Conservation (phyloP, 2,797 vertebrate genomes). For the Paramormyrops hopkinsi region DNA sequence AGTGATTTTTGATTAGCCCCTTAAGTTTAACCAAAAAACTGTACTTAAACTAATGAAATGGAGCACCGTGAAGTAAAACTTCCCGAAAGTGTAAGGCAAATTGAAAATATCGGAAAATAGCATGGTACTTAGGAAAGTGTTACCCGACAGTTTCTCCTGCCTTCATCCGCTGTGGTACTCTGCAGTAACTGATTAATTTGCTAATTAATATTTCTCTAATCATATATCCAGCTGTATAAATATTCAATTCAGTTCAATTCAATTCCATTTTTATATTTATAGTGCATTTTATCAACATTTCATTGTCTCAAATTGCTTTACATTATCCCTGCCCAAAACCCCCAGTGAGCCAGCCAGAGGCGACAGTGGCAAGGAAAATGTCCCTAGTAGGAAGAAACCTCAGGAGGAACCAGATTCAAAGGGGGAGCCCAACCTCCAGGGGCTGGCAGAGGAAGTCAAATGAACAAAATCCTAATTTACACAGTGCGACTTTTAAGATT, state of each 20-base stretch:
- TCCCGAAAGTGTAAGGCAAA: background rate
- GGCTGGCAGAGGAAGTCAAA: background rate
- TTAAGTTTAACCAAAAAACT: constrained; percentile 42
- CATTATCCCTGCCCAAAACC: background rate
- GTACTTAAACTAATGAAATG: background rate
- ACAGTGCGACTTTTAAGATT: background rate
- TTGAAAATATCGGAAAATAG: background rate
- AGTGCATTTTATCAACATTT: background rate
- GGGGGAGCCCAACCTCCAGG: background rate
- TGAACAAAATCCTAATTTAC: background rate
- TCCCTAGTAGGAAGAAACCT: background rate
- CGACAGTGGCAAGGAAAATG: background rate
- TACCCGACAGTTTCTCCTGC: background rate
- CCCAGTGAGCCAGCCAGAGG: background rate
- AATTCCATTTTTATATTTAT: background rate
- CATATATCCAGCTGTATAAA: background rate
- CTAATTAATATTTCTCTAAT: background rate
- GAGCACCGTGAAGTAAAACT: background rate
- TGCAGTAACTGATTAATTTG: background rate
- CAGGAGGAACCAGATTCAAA: background rate
- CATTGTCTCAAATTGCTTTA: background rate
- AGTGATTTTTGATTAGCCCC: constrained; percentile 22
- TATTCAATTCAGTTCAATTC: background rate
- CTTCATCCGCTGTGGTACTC: background rate
- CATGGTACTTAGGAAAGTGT: background rate